A percentile compares a stretch with the other conserved stretches of the same genome.
phyloP scores from a whole-genome alignment of 2,797 vertebrate species.

The Helostoma temminkii region DNA sequence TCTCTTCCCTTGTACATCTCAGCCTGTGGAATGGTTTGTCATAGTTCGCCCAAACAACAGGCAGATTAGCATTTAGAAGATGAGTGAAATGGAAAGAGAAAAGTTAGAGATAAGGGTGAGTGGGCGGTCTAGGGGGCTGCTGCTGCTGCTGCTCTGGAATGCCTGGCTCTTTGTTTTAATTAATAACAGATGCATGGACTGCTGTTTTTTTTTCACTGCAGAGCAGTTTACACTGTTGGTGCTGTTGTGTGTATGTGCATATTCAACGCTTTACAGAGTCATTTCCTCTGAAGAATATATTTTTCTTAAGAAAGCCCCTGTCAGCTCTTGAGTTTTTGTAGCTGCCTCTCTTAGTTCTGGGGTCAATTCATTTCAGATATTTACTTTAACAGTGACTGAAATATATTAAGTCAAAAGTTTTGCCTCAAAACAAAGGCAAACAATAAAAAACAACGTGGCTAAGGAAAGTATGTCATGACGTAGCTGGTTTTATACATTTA shows the following conservation, averaged over 20 bases:
- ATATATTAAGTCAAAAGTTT: not conserved
- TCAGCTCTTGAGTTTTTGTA: slow-evolving; percentile 3
- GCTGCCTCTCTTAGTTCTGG: slow-evolving; percentile 11
- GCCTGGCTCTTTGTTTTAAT: slow-evolving; percentile 78
- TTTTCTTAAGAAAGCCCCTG: slow-evolving; percentile 7
- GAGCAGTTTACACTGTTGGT: slow-evolving; percentile 38
- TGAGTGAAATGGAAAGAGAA: slow-evolving; percentile 43
- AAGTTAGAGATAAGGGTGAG: slow-evolving; percentile 61
- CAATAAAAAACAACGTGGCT: not conserved
- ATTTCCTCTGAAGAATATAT: slow-evolving; percentile 17
- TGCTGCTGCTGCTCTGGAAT: slow-evolving; percentile 75
- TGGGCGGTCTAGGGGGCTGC: slow-evolving; percentile 38
- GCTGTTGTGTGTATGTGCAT: slow-evolving; percentile 2
- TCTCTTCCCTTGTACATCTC: slow-evolving; percentile 25
- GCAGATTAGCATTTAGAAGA: slow-evolving; percentile 30
- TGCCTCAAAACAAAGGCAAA: not conserved
- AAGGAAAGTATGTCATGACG: not conserved
- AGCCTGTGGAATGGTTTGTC: slow-evolving; percentile 26
- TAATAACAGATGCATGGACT: slow-evolving; percentile 76
- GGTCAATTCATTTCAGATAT: not conserved
- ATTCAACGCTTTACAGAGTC: not conserved
- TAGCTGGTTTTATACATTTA: not conserved
- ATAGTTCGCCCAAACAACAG: slow-evolving; percentile 40
- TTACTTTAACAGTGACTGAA: not conserved
- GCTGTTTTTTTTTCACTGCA: slow-evolving; percentile 36